These are phyloP conservation scores for Erythrocercus mccallii DNA, from an alignment of 2,113 vertebrate species.

Conservation along the genomic window DNA sequence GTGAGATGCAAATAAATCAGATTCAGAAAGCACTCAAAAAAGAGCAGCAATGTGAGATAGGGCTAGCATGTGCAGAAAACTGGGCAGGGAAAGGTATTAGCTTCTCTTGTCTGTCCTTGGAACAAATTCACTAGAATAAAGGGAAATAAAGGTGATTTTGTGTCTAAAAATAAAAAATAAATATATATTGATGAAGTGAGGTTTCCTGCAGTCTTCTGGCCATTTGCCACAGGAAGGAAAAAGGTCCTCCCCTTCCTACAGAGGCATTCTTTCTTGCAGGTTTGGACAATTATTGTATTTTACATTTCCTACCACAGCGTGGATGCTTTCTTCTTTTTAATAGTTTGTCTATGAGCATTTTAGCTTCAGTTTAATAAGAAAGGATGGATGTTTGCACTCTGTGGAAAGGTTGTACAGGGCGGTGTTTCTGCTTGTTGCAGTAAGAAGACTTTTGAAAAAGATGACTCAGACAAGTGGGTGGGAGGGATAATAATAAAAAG, in stretches of 20 bases:
- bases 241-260: background rate
- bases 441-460: constrained; percentile 28
- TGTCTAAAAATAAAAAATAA: constrained; percentile 57
- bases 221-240: constrained; percentile 26
- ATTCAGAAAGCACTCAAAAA: background rate
- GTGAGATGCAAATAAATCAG: constrained; percentile 1
- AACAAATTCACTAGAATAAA: background rate
- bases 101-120: background rate
- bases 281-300: constrained; percentile 61
- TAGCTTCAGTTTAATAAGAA: constrained; percentile 51
- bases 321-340: constrained; percentile 51
- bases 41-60: background rate
- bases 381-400: constrained; percentile 46
- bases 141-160: constrained; percentile 12
- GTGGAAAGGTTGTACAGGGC: background rate
- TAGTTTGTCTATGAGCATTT: constrained; percentile 49
- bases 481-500: background rate
- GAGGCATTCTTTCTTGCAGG: constrained; percentile 49
- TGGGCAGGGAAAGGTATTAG: background rate
- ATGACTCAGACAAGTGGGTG: background rate
- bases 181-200: background rate
- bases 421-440: constrained; percentile 24
- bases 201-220: constrained; percentile 19
- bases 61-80: background rate
- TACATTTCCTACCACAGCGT: constrained; percentile 18